Evolutionary conservation across 2,888 invertebrate species (phyloP).

Genomic region (Junonia oenone): DNA sequence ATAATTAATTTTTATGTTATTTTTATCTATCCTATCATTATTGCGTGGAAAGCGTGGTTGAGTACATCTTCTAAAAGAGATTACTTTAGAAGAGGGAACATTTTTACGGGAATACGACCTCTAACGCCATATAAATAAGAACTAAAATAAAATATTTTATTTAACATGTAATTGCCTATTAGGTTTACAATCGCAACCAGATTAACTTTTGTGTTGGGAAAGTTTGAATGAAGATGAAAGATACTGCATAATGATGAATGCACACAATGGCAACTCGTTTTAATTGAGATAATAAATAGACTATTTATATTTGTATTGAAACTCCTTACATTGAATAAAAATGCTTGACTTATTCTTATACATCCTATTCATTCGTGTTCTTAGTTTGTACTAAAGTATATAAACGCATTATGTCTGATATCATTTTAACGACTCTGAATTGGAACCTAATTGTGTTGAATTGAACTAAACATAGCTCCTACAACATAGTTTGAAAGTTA

Average conservation of each 20-base stretch:
- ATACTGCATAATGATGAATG: background rate
- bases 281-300: background rate
- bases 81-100: background rate
- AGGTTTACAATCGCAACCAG: slow-evolving; percentile 15
- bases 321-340: background rate
- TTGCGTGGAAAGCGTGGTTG: slow-evolving; percentile 15
- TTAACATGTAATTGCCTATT: slow-evolving; percentile 16
- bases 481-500: no score
- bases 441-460: no score
- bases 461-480: no score
- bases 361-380: no score
- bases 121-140: background rate
- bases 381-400: no score
- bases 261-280: background rate
- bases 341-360: background rate
- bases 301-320: background rate
- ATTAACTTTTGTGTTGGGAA: slow-evolving; percentile 11
- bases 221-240: slow-evolving; percentile 4
- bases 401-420: no score
- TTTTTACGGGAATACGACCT: background rate
- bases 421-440: no score
- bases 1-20: slow-evolving; percentile 18
- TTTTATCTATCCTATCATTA: slow-evolving; percentile 22
- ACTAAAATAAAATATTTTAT: background rate
- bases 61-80: slow-evolving; percentile 23